A percentile compares a stretch with the other conserved stretches of the same genome.
phyloP scores from a whole-genome alignment of 2,888 invertebrate species.

The Willowsia nigromaculata region DNA sequence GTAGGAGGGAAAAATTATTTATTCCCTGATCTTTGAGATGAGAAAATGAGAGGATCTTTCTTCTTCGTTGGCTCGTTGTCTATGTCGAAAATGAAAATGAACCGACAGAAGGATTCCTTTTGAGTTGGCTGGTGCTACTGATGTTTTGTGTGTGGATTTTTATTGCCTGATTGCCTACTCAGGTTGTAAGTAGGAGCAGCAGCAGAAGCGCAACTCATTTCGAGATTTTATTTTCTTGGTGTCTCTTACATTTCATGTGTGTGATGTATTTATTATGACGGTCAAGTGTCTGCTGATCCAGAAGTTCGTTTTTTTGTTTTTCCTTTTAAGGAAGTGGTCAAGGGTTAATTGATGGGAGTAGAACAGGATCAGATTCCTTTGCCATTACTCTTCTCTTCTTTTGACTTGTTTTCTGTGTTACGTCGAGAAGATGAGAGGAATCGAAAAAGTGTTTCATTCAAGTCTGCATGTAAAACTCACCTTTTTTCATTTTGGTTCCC shows the following conservation, averaged over 20 bases:
- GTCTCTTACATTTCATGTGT: slow-evolving; percentile 30
- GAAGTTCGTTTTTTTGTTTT: slow-evolving; percentile 55
- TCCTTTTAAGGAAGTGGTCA: slow-evolving; percentile 68
- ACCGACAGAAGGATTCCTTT: slow-evolving; percentile 28
- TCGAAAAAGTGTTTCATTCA: slow-evolving; percentile 4
- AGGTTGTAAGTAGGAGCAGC: not conserved
- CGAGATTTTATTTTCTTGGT: slow-evolving; percentile 4
- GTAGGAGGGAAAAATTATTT: slow-evolving; percentile 42
- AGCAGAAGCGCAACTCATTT: not conserved
- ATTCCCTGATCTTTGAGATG: slow-evolving; percentile 13
- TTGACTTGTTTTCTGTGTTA: slow-evolving; percentile 9
- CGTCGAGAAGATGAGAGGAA: not conserved
- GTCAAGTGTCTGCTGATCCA: slow-evolving; percentile 61
- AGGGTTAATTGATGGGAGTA: slow-evolving; percentile 70
- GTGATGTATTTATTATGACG: slow-evolving; percentile 71
- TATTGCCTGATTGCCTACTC: not conserved
- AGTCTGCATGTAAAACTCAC: not conserved
- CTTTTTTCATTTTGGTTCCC: slow-evolving; percentile 7
- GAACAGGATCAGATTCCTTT: slow-evolving; percentile 60
- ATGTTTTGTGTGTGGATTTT: slow-evolving; percentile 6
- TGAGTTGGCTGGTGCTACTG: slow-evolving; percentile 37
- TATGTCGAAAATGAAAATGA: slow-evolving; percentile 13
- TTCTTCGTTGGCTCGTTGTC: not conserved
- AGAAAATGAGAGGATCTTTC: slow-evolving; percentile 16
- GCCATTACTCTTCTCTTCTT: not conserved